A percentile compares a stretch with the other conserved stretches of the same genome.
These are phyloP conservation scores for Lycaon pictus DNA, from an alignment of 2,113 vertebrate species.

Conservation along the genomic window DNA sequence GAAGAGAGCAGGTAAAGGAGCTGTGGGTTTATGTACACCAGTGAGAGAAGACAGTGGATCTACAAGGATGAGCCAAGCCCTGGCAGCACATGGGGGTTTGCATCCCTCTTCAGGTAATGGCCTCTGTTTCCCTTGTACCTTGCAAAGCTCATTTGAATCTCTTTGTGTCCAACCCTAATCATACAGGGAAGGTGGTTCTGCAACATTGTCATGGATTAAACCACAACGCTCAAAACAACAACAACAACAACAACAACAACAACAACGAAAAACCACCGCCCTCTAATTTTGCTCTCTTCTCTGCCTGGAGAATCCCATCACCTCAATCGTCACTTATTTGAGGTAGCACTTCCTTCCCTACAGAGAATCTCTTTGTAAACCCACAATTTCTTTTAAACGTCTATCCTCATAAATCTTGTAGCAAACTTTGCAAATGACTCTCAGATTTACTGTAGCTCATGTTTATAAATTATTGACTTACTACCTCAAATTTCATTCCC, in stretches of 20 bases:
- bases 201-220: not conserved
- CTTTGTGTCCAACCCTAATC: not conserved
- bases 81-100: not conserved
- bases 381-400: not conserved
- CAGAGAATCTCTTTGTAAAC: not conserved
- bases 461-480: conserved; percentile 6
- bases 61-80: fast-evolving
- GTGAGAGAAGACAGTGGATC: not conserved
- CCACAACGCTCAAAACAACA: too few species aligned
- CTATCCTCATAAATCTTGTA: not conserved
- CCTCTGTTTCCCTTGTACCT: not conserved
- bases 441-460: not conserved
- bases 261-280: not conserved
- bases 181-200: not conserved
- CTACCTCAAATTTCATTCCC: not conserved
- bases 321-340: not conserved
- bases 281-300: not conserved
- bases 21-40: not conserved
- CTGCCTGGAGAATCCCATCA: not conserved
- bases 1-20: not conserved
- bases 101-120: not conserved
- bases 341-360: not conserved
- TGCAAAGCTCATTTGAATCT: not conserved
- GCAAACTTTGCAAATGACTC: not conserved
- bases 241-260: too few species aligned